Evolutionary conservation across 2,797 vertebrate genomes (phyloP), one percentile per base, ranked within the genome.

Genomic region (Argentina silus): DNA sequence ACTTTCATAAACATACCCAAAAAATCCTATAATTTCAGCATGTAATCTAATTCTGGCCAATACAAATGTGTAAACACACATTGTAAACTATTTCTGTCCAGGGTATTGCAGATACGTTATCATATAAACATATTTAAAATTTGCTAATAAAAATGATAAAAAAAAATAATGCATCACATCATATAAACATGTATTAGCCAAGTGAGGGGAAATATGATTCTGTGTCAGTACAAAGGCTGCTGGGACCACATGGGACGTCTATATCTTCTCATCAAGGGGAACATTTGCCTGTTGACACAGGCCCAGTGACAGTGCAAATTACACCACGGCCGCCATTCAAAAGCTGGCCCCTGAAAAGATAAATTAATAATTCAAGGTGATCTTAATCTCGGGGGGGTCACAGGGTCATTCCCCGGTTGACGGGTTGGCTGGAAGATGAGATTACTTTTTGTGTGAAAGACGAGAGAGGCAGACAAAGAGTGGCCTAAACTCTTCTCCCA

Each of bases 331-430:
- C 70, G 56, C 56, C 70, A 73, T 69, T 81, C 80, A 84, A 72
- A 60, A 78, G 67, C 75, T 55, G 70, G 71, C 69, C 36, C 10
- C 67, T 76, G 78, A 80, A 81, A 83, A 76, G 76, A 70, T 67
- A 80, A 83, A 87, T 84, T 83, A 85, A 88, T 83, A 86, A 86
- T 85, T 84, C 75, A 86, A 79, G 77, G 70, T 81, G 81, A 86
- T 88, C 77, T 83, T 82, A 82, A 87, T 87, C 85, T 86, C 68
- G 47, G 66, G 65, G 66, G 36, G 75, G 85, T 80, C 83, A 81
- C 7, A 43, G 73, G 83, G 76, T 80, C 73, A 74, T 71, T 77
- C 76, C 72, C 71, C 76, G 15, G 69, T 64, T 78, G 78, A 81
- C 57, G 78, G 67, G 19, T 10, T 8, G 72, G 74, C 79, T 81